Base-by-base conservation (phyloP, 1,140 invertebrate species). In the Wiebesia pumilae region DNA sequence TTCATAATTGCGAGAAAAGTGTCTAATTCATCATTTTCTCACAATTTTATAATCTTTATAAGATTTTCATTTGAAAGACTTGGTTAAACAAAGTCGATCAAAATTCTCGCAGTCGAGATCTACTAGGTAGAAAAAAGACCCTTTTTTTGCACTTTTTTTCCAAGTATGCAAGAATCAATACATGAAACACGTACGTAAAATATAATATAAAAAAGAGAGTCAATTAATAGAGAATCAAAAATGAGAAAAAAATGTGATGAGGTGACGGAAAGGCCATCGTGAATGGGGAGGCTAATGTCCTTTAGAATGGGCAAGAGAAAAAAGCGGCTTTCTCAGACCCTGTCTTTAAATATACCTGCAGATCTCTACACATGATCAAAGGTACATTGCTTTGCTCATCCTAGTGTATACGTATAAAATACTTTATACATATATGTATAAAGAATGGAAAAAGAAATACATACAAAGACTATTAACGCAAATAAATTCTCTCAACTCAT, bases 11-110 rank as follows among this genome's bases (percentile, higher is more conserved):
- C 7, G 16, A 54, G 51, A 19, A 14, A 12, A 12, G 19, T 14
- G 19, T 54, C 7, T 54, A 30, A 88, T 81, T 9, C 21, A 40
- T 6, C 24, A 71, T 51, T 88, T 89, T 89, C 82, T 80, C 86
- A 85, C 62, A 85, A 80, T 80, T 43, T 71, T 33, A 33, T 81
- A 77, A 77, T 86, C 69, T 75, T 65, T 54, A 85, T 47, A 43
- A 85, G 40, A 80, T 80, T 80, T 85, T 85, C 62, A 84, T 38
- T 35, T n/a, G 38, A 85, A 38, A n/a, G 40, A 69, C 14, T 40
- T 79, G 83, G 75, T 75, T 43, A 84, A 84, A 84, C 75, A 84
- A 67, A 79, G 58, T 79, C 30, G 75, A 19, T 69, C 65, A 85
- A 75, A 75, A 58, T 24, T 78, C 73, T 58, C 16, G 54, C 30